Evolutionary conservation across 2,113 vertebrate genomes (phyloP).

Genomic region (Indri indri): DNA sequence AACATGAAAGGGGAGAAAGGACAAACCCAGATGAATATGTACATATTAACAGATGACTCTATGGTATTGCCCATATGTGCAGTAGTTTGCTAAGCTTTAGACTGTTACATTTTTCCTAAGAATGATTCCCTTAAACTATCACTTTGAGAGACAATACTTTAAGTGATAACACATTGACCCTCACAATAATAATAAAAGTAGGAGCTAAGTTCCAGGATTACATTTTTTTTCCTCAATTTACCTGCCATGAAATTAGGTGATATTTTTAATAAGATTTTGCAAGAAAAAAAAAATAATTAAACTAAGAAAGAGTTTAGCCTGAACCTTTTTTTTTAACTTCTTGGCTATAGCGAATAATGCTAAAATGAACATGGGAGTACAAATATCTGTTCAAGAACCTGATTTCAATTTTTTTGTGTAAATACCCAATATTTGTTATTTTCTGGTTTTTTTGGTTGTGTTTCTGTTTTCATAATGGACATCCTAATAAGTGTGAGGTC

Average conservation of each 20-base stretch:
- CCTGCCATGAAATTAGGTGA: background rate
- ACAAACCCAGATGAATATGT: background rate
- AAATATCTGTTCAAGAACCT: background rate
- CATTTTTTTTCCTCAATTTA: background rate
- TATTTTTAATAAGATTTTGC: background rate
- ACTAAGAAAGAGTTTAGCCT: background rate
- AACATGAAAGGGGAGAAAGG: background rate
- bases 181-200: background rate
- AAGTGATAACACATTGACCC: background rate
- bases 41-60: background rate
- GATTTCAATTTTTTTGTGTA: background rate
- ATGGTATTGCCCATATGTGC: rapidly evolving
- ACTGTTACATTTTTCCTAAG: background rate
- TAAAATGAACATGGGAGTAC: background rate
- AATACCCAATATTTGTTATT: background rate
- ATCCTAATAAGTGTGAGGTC: background rate
- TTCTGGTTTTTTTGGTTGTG: background rate
- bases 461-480: background rate
- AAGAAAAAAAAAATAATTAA: background rate
- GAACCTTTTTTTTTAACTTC: background rate
- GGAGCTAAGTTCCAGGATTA: background rate
- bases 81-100: background rate
- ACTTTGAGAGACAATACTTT: background rate
- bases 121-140: background rate
- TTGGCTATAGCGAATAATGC: background rate